Evolutionary conservation across 1,140 invertebrate species (phyloP).

Genomic region (Mamestra configurata): DNA sequence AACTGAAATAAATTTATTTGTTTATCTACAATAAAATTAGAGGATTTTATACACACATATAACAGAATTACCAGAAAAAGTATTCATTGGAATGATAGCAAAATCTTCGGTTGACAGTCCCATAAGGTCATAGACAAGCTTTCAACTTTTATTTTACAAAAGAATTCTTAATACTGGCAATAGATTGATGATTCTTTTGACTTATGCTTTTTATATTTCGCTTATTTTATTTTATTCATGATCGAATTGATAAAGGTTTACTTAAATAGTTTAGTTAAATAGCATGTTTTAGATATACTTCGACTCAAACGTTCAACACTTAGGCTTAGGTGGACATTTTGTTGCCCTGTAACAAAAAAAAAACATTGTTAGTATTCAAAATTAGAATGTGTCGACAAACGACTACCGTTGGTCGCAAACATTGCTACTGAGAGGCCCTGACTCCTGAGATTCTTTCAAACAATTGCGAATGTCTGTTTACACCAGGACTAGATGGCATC

Average conservation of each 20-base stretch:
- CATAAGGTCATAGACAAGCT: conserved; percentile 19
- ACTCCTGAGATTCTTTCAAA: no score
- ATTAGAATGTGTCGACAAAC: not conserved
- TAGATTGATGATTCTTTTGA: not conserved
- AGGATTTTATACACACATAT: conserved; percentile 37
- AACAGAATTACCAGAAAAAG: conserved; percentile 17
- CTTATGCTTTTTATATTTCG: not conserved
- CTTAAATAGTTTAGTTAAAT: conserved; percentile 29
- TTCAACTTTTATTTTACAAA: conserved; percentile 6
- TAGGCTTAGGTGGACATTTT: not conserved
- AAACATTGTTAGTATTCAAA: conserved; percentile 5
- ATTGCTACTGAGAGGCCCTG: no score
- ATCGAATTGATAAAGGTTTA: conserved; percentile 20
- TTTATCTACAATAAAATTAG: conserved; percentile 48
- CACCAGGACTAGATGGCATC: no score
- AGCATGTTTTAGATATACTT: conserved; percentile 22
- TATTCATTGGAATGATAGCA: conserved; percentile 42
- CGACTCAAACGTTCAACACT: conserved; percentile 36
- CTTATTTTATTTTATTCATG: not conserved
- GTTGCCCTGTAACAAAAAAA: conserved; percentile 42
- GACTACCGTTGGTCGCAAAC: no score
- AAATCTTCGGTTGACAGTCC: not conserved
- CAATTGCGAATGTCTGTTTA: no score
- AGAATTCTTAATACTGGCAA: conserved; percentile 14
- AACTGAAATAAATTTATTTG: conserved; percentile 51